Percentiles rank a stretch among this genome's conserved stretches.
These are phyloP conservation scores for Ochropacha duplaris DNA, from an alignment of 2,888 invertebrate genomes.

Conservation along the genomic window DNA sequence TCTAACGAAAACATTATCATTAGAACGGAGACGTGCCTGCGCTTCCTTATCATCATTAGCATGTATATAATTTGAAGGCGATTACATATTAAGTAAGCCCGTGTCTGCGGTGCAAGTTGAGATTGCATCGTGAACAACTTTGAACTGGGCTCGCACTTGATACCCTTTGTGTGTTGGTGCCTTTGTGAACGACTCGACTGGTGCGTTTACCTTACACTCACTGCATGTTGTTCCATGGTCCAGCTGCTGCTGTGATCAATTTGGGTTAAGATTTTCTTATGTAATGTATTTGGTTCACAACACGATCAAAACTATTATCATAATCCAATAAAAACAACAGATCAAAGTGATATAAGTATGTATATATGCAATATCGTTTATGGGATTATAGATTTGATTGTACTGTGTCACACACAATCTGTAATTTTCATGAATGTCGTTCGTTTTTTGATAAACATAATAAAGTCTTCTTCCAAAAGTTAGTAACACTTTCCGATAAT, in stretches of 20 bases:
- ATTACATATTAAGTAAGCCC: slow-evolving; percentile 50
- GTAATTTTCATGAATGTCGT: too few relatives aligned
- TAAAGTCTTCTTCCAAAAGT: background rate
- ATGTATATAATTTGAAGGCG: slow-evolving; percentile 46
- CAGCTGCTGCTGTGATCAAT: slow-evolving; percentile 36
- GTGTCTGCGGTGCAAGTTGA: slow-evolving; percentile 56
- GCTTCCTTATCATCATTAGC: background rate
- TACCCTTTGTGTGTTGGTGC: slow-evolving; percentile 68
- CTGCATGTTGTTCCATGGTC: slow-evolving; percentile 32
- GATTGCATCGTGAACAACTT: slow-evolving; percentile 72
- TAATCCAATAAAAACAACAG: background rate
- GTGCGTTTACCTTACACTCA: slow-evolving; percentile 63
- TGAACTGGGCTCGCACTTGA: slow-evolving; percentile 49
- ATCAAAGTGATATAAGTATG: too few relatives aligned
- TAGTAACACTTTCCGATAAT: too few relatives aligned
- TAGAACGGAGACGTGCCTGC: too few relatives aligned
- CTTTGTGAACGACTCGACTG: slow-evolving; percentile 54
- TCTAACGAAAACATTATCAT: too few relatives aligned
- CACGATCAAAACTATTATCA: background rate
- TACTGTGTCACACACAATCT: too few relatives aligned
- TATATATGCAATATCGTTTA: too few relatives aligned
- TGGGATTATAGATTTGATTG: too few relatives aligned
- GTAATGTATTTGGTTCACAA: background rate
- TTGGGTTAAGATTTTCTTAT: slow-evolving; percentile 19
- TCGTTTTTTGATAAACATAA: too few relatives aligned